A percentile compares a stretch with the other conserved stretches of the same genome.
phyloP scores from a whole-genome alignment of 2,797 vertebrate genomes.

The Hyperoplus lanceolatus region DNA sequence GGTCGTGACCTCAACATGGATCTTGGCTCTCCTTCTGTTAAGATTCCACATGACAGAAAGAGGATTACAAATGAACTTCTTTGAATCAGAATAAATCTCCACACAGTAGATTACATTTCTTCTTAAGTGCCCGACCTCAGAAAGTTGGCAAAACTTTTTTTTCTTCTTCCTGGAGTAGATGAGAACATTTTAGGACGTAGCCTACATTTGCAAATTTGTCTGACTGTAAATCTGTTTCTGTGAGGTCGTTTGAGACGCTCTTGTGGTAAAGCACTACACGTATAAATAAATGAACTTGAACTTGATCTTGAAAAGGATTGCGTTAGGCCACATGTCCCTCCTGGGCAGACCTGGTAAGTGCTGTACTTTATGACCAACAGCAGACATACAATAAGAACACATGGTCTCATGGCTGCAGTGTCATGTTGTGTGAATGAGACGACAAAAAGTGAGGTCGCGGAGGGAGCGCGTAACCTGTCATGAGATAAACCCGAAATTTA shows the following conservation, averaged over 20 bases:
- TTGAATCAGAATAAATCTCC: conserved; percentile 13
- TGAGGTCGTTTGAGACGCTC: neutral
- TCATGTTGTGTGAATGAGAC: conserved; percentile 52
- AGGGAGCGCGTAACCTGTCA: conserved; percentile 40
- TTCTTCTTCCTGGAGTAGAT: conserved; percentile 4
- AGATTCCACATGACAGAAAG: conserved; percentile 49
- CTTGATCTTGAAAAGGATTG: conserved; percentile 22
- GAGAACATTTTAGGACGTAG: neutral
- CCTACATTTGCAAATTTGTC: neutral
- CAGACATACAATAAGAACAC: conserved; percentile 32
- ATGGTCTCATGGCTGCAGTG: conserved; percentile 19
- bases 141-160: conserved; percentile 20
- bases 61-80: conserved; percentile 29
- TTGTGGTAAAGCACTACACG: conserved; percentile 6
- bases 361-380: conserved; percentile 31
- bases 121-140: conserved; percentile 17
- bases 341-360: conserved; percentile 4
- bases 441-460: conserved; percentile 64
- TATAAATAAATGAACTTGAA: conserved; percentile 48
- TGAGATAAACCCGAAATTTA: conserved; percentile 57
- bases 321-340: conserved; percentile 15
- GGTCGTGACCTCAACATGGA: conserved; percentile 22
- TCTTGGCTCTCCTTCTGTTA: conserved; percentile 33
- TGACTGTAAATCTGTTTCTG: conserved; percentile 3
- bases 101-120: conserved; percentile 36